phyloP scores from a whole-genome alignment of 2,888 invertebrate genomes.

The Biston betularia region DNA sequence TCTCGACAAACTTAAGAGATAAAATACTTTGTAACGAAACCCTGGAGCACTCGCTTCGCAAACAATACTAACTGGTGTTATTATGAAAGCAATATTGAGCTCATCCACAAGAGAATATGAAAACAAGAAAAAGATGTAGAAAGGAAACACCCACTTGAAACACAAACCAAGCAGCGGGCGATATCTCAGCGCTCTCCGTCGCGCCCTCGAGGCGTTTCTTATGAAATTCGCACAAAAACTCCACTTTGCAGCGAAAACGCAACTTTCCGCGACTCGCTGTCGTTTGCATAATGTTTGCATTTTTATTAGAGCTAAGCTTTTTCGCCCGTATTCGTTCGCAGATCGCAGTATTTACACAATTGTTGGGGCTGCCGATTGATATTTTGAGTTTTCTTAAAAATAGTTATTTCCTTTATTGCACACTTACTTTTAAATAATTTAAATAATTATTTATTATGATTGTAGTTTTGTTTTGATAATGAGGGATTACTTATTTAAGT shows the following conservation, averaged over 20 bases:
- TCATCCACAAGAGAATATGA: conserved; percentile 29
- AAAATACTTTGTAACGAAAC: neutral
- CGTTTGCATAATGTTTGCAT: conserved; percentile 73
- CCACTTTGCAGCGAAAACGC: conserved; percentile 35
- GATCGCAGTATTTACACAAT: neutral
- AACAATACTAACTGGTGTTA: conserved; percentile 29
- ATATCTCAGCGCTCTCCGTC: conserved; percentile 38
- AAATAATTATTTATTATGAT: too few relatives aligned
- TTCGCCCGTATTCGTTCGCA: neutral
- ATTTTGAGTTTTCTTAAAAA: neutral
- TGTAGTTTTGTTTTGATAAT: too few relatives aligned
- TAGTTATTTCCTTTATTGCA: too few relatives aligned
- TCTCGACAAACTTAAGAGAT: neutral
- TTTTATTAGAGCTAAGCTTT: conserved; percentile 47
- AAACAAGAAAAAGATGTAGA: conserved; percentile 10
- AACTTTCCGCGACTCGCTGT: conserved; percentile 50
- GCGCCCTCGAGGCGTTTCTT: conserved; percentile 45
- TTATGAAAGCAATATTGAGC: conserved; percentile 30
- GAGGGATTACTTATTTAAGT: too few relatives aligned
- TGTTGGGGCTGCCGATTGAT: neutral
- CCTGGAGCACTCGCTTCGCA: conserved; percentile 9
- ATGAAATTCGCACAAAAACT: conserved; percentile 52
- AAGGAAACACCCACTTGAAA: conserved; percentile 36
- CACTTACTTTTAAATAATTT: too few relatives aligned
- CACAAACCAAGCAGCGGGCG: conserved; percentile 27